These are phyloP conservation scores for Manis crassicaudata DNA, from an alignment of 2,797 vertebrate genomes.

Conservation along the genomic window DNA sequence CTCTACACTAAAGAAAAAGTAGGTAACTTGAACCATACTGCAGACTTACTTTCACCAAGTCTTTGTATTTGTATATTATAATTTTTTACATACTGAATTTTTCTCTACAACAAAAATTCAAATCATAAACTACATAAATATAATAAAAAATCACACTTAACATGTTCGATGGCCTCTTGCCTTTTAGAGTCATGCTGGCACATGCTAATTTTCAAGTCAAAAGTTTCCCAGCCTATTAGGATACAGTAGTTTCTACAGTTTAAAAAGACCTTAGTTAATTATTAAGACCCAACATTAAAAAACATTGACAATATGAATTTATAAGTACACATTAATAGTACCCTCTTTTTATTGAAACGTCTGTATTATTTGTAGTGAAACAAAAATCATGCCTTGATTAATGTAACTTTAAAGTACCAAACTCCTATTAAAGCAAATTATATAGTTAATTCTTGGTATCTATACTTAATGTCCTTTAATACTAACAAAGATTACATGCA, in stretches of 20 bases:
- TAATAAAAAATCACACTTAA: neutral
- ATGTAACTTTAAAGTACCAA: constrained; percentile 59
- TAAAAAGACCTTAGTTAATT: constrained; percentile 27
- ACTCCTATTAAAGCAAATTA: constrained; percentile 54
- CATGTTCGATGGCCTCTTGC: neutral
- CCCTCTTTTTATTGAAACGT: constrained; percentile 57
- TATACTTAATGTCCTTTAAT: constrained; percentile 56
- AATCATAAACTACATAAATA: constrained; percentile 35
- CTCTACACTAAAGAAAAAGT: constrained; percentile 42
- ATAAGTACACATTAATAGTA: neutral
- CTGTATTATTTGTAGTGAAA: constrained; percentile 44
- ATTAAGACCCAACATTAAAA: constrained; percentile 27
- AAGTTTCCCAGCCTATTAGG: constrained; percentile 8
- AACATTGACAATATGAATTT: constrained; percentile 43
- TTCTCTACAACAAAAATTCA: constrained; percentile 10
- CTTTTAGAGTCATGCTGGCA: constrained; percentile 25
- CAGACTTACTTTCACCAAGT: neutral
- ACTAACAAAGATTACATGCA: constrained; percentile 56
- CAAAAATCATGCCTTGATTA: constrained; percentile 51
- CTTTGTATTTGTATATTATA: constrained; percentile 2
- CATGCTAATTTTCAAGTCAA: constrained; percentile 40
- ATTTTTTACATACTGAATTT: constrained; percentile 33
- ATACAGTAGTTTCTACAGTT: constrained; percentile 22
- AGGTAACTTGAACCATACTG: neutral
- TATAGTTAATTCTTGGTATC: constrained; percentile 48